Evolutionary conservation across 2,797 vertebrate genomes (phyloP), one percentile per base, ranked within the genome.

Genomic region (Glossophaga mutica): DNA sequence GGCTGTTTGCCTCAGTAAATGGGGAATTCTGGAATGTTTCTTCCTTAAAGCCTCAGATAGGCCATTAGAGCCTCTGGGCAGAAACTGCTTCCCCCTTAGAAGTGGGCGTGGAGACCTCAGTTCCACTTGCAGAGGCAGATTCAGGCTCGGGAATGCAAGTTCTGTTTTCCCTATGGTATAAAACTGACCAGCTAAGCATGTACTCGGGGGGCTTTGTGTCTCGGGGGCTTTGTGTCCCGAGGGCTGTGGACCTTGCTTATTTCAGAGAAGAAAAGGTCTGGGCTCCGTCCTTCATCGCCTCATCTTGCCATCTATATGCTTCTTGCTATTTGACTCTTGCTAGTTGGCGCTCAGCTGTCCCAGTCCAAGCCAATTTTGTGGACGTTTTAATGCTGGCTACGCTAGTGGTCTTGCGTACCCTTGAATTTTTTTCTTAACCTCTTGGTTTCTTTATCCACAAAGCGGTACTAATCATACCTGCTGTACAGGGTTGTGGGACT

Each of bases 401-500:
- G 65, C 79, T 44, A 34, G n/a, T 29, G 21, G 22, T 39, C 48
- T 70, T 78, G 5, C 46, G 8, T 83, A 22, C 32, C 70, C 79
- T 84, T 81, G 57, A 94, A 81, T 92, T 86, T 55, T 55, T 77
- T 90, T 59, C 70, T 88, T 90, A 94, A 71, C 39, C 22, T 87
- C 52, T 84, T 67, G 34, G 52, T 90, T 91, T 93, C 62, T n/a
- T 95, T 15, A 46, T 74, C 67, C 90, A 76, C 26, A 70, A 76
- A 91, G 29, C 65, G 19, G 73, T 90, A 57, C 19, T 81, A n/a
- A 68, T 70, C 79, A 77, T 78, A 70, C 52, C 34, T 82, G 24
- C 68, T 90, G 92, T 87, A 57, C 29, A 73, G 76, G 68, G 19
- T 71, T 83, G 16, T 37, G 15, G 83, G n/a, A 9, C 86, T 90